Percentiles rank a stretch among this genome's conserved stretches.
These are phyloP conservation scores for Falcunculus frontatus DNA, from an alignment of 2,113 vertebrate genomes.

Conservation along the genomic window DNA sequence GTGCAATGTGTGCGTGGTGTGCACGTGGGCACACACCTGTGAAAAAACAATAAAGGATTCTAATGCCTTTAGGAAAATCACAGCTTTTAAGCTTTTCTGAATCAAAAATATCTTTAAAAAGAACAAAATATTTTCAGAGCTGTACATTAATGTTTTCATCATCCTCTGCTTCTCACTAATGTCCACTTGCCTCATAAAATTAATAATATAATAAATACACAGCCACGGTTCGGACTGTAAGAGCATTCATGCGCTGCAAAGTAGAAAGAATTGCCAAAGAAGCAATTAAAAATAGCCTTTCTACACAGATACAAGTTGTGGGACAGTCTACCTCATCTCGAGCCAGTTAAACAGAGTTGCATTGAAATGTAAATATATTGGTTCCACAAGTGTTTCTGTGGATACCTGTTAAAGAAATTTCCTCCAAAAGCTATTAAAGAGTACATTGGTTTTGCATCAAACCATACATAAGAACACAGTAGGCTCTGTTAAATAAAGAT, in stretches of 20 bases:
- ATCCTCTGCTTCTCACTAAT: not conserved
- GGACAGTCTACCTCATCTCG: not conserved
- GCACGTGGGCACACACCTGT: fast-evolving
- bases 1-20: not conserved
- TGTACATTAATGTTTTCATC: not conserved
- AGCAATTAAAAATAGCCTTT: not conserved
- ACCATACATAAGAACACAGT: not conserved
- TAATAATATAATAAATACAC: not conserved
- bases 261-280: not conserved
- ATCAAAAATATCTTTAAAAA: not conserved
- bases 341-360: not conserved
- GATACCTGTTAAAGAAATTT: not conserved
- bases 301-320: not conserved
- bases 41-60: not conserved
- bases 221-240: not conserved
- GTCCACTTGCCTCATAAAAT: not conserved
- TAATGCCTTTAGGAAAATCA: not conserved
- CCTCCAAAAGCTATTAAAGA: not conserved
- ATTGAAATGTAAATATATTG: slow-evolving; percentile 29
- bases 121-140: not conserved
- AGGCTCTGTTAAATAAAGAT: slow-evolving; percentile 1
- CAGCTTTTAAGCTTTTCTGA: not conserved
- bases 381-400: not conserved
- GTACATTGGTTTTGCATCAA: not conserved
- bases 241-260: not conserved